These are phyloP conservation scores for Neodon shergylaensis DNA, from an alignment of 2,113 vertebrate species.

Conservation along the genomic window DNA sequence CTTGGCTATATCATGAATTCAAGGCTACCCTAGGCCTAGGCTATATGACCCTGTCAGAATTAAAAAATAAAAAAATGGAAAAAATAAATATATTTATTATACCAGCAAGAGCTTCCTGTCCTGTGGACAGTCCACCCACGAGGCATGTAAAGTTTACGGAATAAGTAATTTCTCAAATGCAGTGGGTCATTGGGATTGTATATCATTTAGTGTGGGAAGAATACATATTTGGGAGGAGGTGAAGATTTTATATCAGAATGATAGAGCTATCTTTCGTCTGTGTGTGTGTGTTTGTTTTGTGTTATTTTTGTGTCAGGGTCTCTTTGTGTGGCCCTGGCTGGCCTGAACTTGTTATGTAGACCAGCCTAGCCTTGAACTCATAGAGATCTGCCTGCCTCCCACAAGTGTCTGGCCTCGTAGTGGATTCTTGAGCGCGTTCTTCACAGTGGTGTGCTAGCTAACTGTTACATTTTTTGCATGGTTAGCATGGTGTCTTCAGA, in stretches of 20 bases:
- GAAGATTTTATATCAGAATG: constrained; percentile 5
- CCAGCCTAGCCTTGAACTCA: neutral
- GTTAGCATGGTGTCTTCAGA: neutral
- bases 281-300: too few species aligned
- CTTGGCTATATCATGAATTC: neutral
- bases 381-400: neutral
- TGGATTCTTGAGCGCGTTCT: neutral
- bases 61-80: neutral
- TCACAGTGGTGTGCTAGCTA: neutral
- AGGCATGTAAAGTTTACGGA: neutral
- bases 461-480: neutral
- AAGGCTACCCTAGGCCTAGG: neutral
- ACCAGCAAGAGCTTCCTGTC: neutral
- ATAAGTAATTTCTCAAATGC: constrained; percentile 5
- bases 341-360: neutral
- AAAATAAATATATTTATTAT: neutral
- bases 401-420: neutral
- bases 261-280: neutral
- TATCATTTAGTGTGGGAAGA: constrained; percentile 46
- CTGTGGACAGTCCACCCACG: neutral
- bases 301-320: neutral
- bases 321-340: neutral
- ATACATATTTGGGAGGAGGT: neutral
- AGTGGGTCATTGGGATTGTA: constrained; percentile 38
- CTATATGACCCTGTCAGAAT: neutral